These are phyloP conservation scores for Artibeus jamaicensis DNA, from an alignment of 2,797 vertebrate species.

Conservation along the genomic window DNA sequence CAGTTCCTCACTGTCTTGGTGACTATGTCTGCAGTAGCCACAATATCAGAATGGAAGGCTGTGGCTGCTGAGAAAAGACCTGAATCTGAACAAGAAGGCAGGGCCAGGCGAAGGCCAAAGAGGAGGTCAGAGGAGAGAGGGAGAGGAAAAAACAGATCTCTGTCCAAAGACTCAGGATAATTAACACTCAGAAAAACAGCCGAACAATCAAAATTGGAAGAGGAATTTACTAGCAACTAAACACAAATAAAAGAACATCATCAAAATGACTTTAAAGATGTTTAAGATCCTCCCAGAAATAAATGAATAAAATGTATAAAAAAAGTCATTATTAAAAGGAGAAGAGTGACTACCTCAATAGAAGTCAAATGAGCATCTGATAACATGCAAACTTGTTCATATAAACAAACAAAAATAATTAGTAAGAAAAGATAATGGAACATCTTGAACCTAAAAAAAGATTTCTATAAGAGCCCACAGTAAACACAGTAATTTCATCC, in stretches of 20 bases:
- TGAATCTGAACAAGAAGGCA: background rate
- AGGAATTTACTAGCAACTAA: background rate
- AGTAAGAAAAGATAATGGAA: background rate
- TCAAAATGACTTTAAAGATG: background rate
- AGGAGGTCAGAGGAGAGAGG: background rate
- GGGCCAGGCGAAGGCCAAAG: background rate
- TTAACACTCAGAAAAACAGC: background rate
- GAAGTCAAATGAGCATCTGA: background rate
- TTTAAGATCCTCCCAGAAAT: background rate
- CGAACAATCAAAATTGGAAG: background rate
- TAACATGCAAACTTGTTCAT: background rate
- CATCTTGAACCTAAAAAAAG: background rate
- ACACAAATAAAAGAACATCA: background rate
- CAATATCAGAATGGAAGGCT: background rate
- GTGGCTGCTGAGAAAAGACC: background rate
- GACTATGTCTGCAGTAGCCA: background rate
- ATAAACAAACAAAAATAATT: background rate
- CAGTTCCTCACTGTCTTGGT: background rate
- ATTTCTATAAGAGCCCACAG: background rate
- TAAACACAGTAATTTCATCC: background rate
- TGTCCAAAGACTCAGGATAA: background rate
- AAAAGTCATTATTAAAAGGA: background rate
- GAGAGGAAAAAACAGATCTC: background rate
- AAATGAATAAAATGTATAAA: background rate
- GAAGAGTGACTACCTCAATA: background rate